Evolutionary conservation across 1,140 invertebrate species (phyloP).

Genomic region (Halictus rubicundus): DNA sequence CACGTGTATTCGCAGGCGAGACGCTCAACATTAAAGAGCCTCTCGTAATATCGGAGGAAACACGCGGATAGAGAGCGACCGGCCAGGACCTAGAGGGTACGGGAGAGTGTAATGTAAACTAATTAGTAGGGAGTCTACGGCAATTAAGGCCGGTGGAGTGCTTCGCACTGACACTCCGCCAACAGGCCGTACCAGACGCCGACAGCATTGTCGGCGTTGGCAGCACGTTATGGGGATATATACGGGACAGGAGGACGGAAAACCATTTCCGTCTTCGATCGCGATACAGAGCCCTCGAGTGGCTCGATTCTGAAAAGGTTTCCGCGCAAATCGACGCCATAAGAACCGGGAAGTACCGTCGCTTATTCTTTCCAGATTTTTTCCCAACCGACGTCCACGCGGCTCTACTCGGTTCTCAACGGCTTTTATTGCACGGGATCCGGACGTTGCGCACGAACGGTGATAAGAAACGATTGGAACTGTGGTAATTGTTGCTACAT

Average conservation of each 20-base stretch:
- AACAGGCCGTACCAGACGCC: constrained; percentile 19
- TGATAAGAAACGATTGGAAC: too few relatives aligned
- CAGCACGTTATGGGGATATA: background rate
- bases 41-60: constrained; percentile 69
- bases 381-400: too few relatives aligned
- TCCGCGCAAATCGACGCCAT: background rate
- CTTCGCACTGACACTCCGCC: constrained; percentile 74
- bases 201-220: constrained; percentile 29
- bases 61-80: constrained; percentile 58
- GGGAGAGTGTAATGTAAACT: constrained; percentile 80
- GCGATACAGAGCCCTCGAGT: too few relatives aligned
- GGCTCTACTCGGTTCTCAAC: too few relatives aligned
- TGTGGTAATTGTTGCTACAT: too few relatives aligned
- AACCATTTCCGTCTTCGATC: background rate
- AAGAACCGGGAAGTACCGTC: background rate
- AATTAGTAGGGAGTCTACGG: constrained; percentile 79
- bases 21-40: constrained; percentile 69
- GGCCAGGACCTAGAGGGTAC: constrained; percentile 71
- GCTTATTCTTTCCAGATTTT: background rate
- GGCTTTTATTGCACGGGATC: too few relatives aligned
- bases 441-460: too few relatives aligned
- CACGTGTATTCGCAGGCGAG: constrained; percentile 34
- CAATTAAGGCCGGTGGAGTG: constrained; percentile 78
- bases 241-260: constrained; percentile 6
- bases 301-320: background rate